Conservation (phyloP, 2,797 vertebrate species). For the Periophthalmus magnuspinnatus region DNA sequence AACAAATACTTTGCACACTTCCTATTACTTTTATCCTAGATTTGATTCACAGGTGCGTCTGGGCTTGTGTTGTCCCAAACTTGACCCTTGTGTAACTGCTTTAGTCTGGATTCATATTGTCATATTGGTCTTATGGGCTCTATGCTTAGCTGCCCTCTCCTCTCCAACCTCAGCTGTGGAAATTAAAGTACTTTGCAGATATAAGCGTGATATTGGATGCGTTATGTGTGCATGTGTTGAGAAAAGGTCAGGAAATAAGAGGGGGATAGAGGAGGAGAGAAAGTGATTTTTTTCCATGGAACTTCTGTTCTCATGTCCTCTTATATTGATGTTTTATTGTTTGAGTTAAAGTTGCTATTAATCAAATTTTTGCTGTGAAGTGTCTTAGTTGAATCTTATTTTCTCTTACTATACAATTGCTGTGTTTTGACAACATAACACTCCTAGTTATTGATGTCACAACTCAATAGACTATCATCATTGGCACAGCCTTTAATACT, state of each 20-base stretch:
- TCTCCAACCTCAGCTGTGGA: conserved; percentile 51
- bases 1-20: conserved; percentile 5
- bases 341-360: conserved; percentile 6
- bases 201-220: conserved; percentile 29
- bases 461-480: no score
- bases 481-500: no score
- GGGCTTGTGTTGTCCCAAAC: conserved; percentile 26
- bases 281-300: background rate
- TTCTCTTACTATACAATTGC: no score
- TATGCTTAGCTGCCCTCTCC: conserved; percentile 23
- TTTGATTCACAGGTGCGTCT: conserved; percentile 23
- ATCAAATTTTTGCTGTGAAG: conserved; percentile 5
- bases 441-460: no score
- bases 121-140: conserved; percentile 24
- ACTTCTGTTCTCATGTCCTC: background rate
- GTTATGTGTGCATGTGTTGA: conserved; percentile 50
- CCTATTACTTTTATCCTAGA: conserved; percentile 26
- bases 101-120: conserved; percentile 21
- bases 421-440: no score
- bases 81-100: conserved; percentile 17
- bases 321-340: conserved; percentile 2
- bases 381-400: no score
- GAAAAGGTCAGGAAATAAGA: conserved; percentile 37
- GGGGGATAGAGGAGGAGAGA: conserved; percentile 13
- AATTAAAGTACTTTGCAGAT: conserved; percentile 58